Evolutionary conservation across 1,140 invertebrate genomes (phyloP).

Genomic region (Episyrphus balteatus): DNA sequence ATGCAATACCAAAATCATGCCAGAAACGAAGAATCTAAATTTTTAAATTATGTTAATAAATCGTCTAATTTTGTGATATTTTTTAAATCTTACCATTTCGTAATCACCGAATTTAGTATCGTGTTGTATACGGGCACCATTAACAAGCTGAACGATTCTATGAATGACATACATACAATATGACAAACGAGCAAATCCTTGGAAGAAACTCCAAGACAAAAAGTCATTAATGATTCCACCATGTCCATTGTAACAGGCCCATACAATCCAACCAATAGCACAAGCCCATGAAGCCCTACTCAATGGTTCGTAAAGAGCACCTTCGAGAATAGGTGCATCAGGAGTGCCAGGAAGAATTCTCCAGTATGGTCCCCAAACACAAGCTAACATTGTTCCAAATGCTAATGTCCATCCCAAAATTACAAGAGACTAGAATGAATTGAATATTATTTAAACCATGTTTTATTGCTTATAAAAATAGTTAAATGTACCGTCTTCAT

Average conservation of each 20-base stretch:
- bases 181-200: constrained; percentile 53
- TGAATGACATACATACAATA: constrained; percentile 62
- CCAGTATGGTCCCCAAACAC: constrained; percentile 42
- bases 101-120: constrained; percentile 10
- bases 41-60: not conserved
- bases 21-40: constrained; percentile 31
- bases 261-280: constrained; percentile 56
- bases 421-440: constrained; percentile 15
- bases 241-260: constrained; percentile 58
- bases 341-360: constrained; percentile 45
- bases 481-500: constrained; percentile 4
- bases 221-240: constrained; percentile 51
- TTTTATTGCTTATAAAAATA: not conserved
- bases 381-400: constrained; percentile 41
- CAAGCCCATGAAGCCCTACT: constrained; percentile 55
- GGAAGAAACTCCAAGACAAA: constrained; percentile 51
- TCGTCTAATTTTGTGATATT: not conserved
- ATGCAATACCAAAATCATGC: constrained; percentile 30
- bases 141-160: constrained; percentile 31
- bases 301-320: constrained; percentile 51
- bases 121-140: constrained; percentile 9
- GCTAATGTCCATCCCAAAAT: constrained; percentile 23
- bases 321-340: constrained; percentile 47
- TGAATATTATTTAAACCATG: not conserved
- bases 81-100: not conserved